A percentile compares a stretch with the other conserved stretches of the same genome.
Conservation (phyloP, 2,888 invertebrate species). For the Lasioglossum oenotherae region DNA sequence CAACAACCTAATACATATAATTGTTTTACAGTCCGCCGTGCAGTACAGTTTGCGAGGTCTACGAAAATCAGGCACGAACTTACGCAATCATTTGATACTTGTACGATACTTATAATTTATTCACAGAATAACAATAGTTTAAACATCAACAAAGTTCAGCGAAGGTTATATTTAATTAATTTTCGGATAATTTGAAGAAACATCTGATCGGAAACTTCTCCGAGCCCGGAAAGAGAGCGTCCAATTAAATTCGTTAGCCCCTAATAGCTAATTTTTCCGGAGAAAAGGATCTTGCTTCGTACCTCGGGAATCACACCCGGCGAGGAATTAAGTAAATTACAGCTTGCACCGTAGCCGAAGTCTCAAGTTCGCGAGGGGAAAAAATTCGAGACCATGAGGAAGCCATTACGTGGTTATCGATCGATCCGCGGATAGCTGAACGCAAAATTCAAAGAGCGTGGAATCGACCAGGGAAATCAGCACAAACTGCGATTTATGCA, state of each 20-base stretch:
- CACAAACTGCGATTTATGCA: constrained; percentile 29
- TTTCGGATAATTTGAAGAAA: no score
- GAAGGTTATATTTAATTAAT: no score
- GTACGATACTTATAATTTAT: no score
- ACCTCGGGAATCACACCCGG: neutral
- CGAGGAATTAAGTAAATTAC: neutral
- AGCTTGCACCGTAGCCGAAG: neutral
- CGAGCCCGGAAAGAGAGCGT: neutral
- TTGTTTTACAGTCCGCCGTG: no score
- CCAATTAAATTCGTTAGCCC: neutral
- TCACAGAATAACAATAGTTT: no score
- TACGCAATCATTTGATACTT: no score
- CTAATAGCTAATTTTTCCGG: neutral
- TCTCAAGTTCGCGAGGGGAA: neutral
- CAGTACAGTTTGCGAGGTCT: no score
- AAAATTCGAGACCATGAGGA: neutral
- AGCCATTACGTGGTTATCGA: neutral
- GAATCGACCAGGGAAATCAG: constrained; percentile 9
- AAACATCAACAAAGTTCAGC: no score
- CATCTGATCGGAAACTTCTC: neutral
- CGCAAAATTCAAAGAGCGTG: constrained; percentile 3
- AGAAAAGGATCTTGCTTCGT: neutral
- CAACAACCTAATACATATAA: no score
- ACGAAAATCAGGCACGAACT: no score
- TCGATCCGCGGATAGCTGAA: neutral